Conservation (phyloP, 2,888 invertebrate species). For the Tetheella fluctuosa region DNA sequence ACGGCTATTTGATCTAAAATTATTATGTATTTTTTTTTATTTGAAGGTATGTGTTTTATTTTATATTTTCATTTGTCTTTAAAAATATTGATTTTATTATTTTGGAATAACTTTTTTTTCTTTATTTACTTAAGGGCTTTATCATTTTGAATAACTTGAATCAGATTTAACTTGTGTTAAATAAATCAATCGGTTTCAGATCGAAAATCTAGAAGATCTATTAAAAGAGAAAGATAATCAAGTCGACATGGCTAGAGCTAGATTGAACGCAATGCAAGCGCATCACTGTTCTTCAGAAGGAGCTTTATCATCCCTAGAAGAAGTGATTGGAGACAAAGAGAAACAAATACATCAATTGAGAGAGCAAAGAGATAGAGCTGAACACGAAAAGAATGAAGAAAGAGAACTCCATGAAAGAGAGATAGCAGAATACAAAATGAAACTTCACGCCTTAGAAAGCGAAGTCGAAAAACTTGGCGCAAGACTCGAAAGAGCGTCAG, state of each 20-base stretch:
- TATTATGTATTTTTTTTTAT: not conserved
- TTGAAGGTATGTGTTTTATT: slow-evolving; percentile 13
- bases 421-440: slow-evolving; percentile 97
- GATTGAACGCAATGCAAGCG: slow-evolving; percentile 96
- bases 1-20: not conserved
- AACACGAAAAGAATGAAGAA: slow-evolving; percentile 98
- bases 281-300: slow-evolving; percentile 97
- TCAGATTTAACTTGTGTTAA: slow-evolving; percentile 1
- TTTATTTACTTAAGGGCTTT: too few relatives aligned
- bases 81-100: slow-evolving; percentile 22
- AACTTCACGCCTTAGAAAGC: slow-evolving; percentile 94
- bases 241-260: slow-evolving; percentile 96
- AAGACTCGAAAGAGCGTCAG: slow-evolving; percentile 93
- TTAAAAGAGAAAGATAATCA: slow-evolving; percentile 99
- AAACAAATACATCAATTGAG: slow-evolving; percentile 97
- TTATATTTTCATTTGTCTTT: slow-evolving; percentile 17
- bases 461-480: slow-evolving; percentile 95
- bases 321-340: slow-evolving; percentile 98
- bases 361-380: slow-evolving; percentile 97
- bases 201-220: slow-evolving; percentile 98
- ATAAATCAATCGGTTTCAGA: slow-evolving; percentile 82
- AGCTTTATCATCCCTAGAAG: slow-evolving; percentile 95
- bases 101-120: slow-evolving; percentile 20
- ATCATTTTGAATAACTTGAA: slow-evolving; percentile 20
- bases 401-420: slow-evolving; percentile 96